A percentile compares a stretch with the other conserved stretches of the same genome.
Evolutionary conservation across 2,113 vertebrate species (phyloP).

Genomic region (Amphiprion ocellaris): DNA sequence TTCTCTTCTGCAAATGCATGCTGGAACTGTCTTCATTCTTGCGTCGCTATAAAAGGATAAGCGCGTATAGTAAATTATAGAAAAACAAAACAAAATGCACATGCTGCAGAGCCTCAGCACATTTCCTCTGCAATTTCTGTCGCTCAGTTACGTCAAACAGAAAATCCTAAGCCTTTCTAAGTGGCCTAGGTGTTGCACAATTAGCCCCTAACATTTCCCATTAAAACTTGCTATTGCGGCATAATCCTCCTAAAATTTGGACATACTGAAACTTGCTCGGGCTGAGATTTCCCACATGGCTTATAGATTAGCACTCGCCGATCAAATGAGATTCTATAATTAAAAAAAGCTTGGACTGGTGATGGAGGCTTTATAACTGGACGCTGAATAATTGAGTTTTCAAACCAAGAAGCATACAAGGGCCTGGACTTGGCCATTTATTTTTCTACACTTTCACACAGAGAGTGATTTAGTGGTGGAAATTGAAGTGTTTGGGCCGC

Average conservation of each 20-base stretch:
- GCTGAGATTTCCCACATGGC: conserved; percentile 47
- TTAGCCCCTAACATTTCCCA: conserved; percentile 42
- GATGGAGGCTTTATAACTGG: conserved; percentile 50
- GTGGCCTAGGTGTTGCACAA: conserved; percentile 51
- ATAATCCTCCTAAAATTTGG: conserved; percentile 49
- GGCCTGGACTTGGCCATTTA: background rate
- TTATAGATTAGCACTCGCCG: conserved; percentile 39
- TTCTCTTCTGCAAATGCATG: conserved; percentile 5
- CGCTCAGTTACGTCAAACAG: conserved; percentile 31
- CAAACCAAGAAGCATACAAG: background rate
- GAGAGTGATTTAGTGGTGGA: background rate
- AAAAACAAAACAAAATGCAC: conserved; percentile 1
- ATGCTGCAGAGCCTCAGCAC: background rate
- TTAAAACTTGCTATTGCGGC: conserved; percentile 26
- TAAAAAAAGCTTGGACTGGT: conserved; percentile 29
- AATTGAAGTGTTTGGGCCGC: background rate
- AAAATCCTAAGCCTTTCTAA: conserved; percentile 26
- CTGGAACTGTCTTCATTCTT: background rate
- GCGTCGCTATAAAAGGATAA: background rate
- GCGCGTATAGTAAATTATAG: background rate
- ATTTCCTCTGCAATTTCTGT: background rate
- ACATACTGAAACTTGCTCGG: conserved; percentile 38
- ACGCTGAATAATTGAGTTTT: conserved; percentile 38
- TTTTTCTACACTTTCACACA: background rate
- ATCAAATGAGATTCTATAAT: conserved; percentile 52